Conservation (phyloP, 2,888 invertebrate species). For the Thymelicus lineola region DNA sequence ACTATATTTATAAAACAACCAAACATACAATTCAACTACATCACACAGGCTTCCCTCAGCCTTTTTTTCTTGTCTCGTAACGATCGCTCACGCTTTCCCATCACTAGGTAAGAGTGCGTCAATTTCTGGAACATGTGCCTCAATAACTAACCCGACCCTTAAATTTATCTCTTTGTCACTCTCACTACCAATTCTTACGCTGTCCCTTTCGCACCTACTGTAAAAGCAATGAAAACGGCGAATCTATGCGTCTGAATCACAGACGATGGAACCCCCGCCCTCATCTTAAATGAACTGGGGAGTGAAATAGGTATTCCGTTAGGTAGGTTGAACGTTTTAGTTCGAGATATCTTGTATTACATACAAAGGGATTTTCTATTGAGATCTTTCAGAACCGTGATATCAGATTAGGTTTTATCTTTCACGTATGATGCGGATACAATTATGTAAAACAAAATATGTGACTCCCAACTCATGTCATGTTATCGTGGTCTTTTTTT, state of each 20-base stretch:
- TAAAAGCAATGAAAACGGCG: slow-evolving; percentile 79
- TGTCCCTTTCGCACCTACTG: slow-evolving; percentile 67
- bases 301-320: slow-evolving; percentile 61
- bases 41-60: slow-evolving; percentile 2
- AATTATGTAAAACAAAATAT: too few species aligned
- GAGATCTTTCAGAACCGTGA: slow-evolving; percentile 14
- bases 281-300: slow-evolving; percentile 81
- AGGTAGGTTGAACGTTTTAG: slow-evolving; percentile 46
- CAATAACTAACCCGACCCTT: slow-evolving; percentile 76
- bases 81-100: slow-evolving; percentile 29
- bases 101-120: slow-evolving; percentile 36
- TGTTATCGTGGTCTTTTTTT: too few species aligned
- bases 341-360: slow-evolving; percentile 44
- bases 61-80: slow-evolving; percentile 25
- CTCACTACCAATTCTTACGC: slow-evolving; percentile 53
- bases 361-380: slow-evolving; percentile 44
- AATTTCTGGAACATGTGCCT: slow-evolving; percentile 60
- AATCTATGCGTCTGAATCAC: slow-evolving; percentile 83
- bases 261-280: slow-evolving; percentile 69
- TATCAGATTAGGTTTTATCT: neutral
- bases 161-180: slow-evolving; percentile 59
- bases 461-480: too few species aligned
- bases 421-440: too few species aligned
- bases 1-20: neutral
- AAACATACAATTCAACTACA: neutral